Base-by-base conservation (phyloP, 2,888 invertebrate species). In the Tenodera sinensis region DNA sequence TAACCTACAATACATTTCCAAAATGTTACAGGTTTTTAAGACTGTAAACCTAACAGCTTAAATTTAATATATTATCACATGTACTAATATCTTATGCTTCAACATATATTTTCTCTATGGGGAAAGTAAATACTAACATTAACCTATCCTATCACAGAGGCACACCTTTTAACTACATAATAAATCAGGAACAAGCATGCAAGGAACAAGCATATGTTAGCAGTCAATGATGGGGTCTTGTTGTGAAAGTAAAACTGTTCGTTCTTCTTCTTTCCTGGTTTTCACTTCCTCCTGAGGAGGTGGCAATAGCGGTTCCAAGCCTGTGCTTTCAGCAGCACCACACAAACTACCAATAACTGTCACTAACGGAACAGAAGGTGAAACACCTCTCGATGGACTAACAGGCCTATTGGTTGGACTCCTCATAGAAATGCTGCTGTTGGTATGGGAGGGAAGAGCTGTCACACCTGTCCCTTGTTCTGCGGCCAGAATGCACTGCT, bases 241-340 rank as follows among this genome's bases (percentile, higher is more conserved):
- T 81, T 84, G 54, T n/a, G n/a, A n/a, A 14, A 89, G 85, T 27
- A 89, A 83, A 47, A 89, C 88, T 71, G 89, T 89, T 88, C 89
- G 85, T 85, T 89, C 89, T 83, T 89, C 89, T 7, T 81, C 28
- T 83, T 71, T 71, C 30, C 27, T 20, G n/a, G 47, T 15, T n/a
- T 83, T 86, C 42, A 28, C 54, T 83, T 87, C 83, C 34, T 87
- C 89, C 27, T 47, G 82, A 28, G 84, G 12, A 27, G 83, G 25
- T 15, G 85, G 83, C 47, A 81, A 54, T 3, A 25, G 27, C 8
- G 85, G 20, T 71, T 85, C 85, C 15, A 47, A 47, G n/a, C 47
- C 85, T 25, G 28, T 54, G 25, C 82, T n/a, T 30, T 42, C 88
- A 34, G 28, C 85, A n/a, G 81, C 28, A 15, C 82, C 83, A 25